Base-by-base conservation (phyloP, 2,888 invertebrate species). In the Litoditis marina region DNA sequence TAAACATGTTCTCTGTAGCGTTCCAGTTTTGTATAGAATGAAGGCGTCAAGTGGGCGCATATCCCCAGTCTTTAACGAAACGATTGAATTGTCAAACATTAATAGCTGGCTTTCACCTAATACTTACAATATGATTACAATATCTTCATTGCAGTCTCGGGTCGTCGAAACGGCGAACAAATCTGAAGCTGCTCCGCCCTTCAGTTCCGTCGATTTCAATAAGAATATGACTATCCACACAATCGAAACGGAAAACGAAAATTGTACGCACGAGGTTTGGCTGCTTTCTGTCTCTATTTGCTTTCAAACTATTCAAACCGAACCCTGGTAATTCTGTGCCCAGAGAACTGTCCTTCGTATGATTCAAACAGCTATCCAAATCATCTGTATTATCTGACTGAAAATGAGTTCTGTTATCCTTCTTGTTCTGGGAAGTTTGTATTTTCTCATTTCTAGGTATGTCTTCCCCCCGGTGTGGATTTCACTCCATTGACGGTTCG, bases 231-330 rank as follows among this genome's bases (percentile, higher is more conserved):
- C 90, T 58, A 89, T 94, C 27, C 92, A 94, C 83, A 90, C 90
- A 2, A 88, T 96, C 64, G 91, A 94, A 78, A 90, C 94, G 0
- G 88, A 68, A n/a, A 69, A 91, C 39, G 93, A 92, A 80, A 91
- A 92, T 0, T 98, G 95, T 84, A 90, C 91, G 16, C 98, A 98
- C 83, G 95, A 96, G 86, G 94, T 94, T n/a, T 11, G 13, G 27
- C 31, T 39, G 16, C 30, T 46, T 49, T 34, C 19, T 2, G 16
- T 13, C 13, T 13, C n/a, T 11, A 39, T n/a, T 30, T 19, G 30
- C n/a, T n/a, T n/a, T n/a, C n/a, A n/a, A n/a, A n/a, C n/a, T n/a
- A n/a, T n/a, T n/a, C n/a, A n/a, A n/a, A n/a, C n/a, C n/a, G n/a
- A n/a, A n/a, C n/a, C n/a, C n/a, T n/a, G n/a, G n/a, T n/a, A n/a